Base-by-base conservation (phyloP, 1,140 invertebrate genomes). In the Drosophila melanica region DNA sequence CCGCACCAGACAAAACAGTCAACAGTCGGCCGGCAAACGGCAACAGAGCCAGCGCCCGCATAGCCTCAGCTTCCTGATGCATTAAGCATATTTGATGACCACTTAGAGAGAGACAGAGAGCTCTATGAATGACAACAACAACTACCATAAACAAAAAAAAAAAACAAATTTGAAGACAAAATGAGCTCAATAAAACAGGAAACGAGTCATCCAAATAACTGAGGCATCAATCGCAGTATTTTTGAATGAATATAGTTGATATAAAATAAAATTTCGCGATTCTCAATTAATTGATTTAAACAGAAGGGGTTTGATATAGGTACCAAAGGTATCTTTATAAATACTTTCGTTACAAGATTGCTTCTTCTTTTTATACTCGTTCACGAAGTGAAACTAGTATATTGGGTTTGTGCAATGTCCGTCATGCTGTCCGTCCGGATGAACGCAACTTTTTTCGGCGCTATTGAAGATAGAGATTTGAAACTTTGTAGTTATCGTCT, bases 11-110 rank as follows among this genome's bases (percentile, higher is more conserved):
- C 33, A 27, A 1, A 27, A 27, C 27, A 27, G 27, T 27, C 27
- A 7, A 27, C 27, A 23, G 2, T 23, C 3, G 20, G 20, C 20
- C 20, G 20, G 3, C 20, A 23, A 23, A 0, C 27, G 39, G 27
- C 48, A 27, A 54, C 11, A n/a, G 37, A 11, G 51, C 11, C 27
- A 57, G 70, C 84, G 81, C 75, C 79, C 84, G 84, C 84, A 86
- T 81, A 72, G 53, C 66, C 55, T 9, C 68, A 79, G 82, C 82
- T 87, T 87, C 82, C 79, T 87, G 82, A 87, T 86, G 79, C 82
- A 86, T 86, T 86, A 86, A 89, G 82, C 82, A 86, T 86, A 89
- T 86, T 86, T 86, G 87, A 86, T 89, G 82, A 79, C 84, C 82
- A 86, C 82, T 86, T 87, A 87, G 82, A 9, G 30, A 33, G 30